phyloP scores from a whole-genome alignment of 2,113 vertebrate genomes.

The Psilopogon haemacephalus region DNA sequence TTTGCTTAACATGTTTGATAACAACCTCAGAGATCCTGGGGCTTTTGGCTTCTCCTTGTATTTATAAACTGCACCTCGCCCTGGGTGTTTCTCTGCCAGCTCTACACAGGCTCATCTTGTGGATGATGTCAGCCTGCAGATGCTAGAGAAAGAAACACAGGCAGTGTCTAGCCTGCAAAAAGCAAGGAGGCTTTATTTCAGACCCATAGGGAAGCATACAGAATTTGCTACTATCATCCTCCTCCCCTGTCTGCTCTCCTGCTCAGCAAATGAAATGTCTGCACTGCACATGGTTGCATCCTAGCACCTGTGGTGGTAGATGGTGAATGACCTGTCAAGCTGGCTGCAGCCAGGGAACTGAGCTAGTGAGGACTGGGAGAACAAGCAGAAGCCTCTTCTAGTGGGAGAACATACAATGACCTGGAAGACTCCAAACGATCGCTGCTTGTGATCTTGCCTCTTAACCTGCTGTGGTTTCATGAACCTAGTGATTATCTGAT shows the following conservation, averaged over 20 bases:
- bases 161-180: background rate
- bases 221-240: background rate
- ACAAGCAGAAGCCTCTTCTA: accelerated
- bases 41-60: conserved; percentile 18
- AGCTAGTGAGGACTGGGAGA: background rate
- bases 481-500: background rate
- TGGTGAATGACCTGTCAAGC: accelerated
- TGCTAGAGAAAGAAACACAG: background rate
- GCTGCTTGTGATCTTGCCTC: background rate
- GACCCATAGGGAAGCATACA: accelerated
- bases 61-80: background rate
- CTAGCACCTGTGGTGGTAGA: accelerated
- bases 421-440: background rate
- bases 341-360: background rate
- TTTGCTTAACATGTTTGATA: conserved; percentile 55
- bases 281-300: accelerated
- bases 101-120: background rate
- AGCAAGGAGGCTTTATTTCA: background rate
- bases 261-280: accelerated
- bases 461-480: background rate
- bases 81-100: background rate
- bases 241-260: accelerated
- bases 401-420: accelerated
- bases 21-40: conserved; percentile 6
- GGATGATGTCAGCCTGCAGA: background rate